Base-by-base conservation (phyloP, 1,140 invertebrate species). In the Scaptomyza graminum region DNA sequence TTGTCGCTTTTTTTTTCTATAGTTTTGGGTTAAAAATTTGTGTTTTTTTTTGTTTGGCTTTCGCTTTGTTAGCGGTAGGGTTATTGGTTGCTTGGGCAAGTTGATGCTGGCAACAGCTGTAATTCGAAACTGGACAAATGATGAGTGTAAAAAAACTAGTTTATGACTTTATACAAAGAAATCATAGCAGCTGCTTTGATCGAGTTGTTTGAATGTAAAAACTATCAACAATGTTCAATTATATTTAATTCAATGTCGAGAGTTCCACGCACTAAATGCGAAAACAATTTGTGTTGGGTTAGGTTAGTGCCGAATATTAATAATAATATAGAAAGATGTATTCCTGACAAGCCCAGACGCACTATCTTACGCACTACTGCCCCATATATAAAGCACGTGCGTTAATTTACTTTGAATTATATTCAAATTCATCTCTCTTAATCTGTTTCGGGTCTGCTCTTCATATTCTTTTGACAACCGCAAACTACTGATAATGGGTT, bases 311-410 rank as follows among this genome's bases (percentile, higher is more conserved):
- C 6, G 28, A 31, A 69, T 43, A 13, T 15, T 11, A 1, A 16
- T 5, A 22, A 22, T 22, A 22, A 22, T 18, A 3, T 18, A 18
- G 18, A 18, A 1, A 18, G 18, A 18, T 18, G 18, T 18, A 18
- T 18, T n/a, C 13, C 68, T 31, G 34, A 67, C 59, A 61, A 37
- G 62, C 15, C n/a, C 46, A n/a, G 64, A 87, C 82, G 82, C 82
- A 81, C 74, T 73, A 72, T 72, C 39, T 52, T 72, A 79, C 75
- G 75, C 78, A 82, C 75, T 72, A 64, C 54, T 88, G 83, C 55
- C 83, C 74, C 61, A 87, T 16, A 72, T 59, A 63, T 39, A 0
- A 39, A 12, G 9, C 37, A 31, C 28, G 28, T 69, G 37, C 31
- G 51, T 44, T 44, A 16, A 76, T 12, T 11, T 22, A 22, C 18